Conservation (phyloP, 2,888 invertebrate genomes). For the Eupithecia subumbrata region DNA sequence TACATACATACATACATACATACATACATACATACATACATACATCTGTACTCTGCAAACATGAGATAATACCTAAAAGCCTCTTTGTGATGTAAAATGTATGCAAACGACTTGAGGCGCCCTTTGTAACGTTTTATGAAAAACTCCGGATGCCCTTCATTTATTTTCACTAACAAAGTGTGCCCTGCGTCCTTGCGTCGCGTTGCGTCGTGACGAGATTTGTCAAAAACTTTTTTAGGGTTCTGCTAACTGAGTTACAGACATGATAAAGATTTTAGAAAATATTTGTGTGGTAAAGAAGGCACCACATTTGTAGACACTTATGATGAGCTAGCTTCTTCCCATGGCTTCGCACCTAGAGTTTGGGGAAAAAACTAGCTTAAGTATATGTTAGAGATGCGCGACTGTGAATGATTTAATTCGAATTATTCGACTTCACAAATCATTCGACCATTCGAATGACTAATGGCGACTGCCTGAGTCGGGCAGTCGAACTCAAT, state of each 20-base stretch:
- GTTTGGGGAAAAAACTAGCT: too few species aligned
- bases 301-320: background rate
- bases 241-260: background rate
- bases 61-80: slow-evolving; percentile 52
- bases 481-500: too few species aligned
- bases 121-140: slow-evolving; percentile 45
- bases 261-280: background rate
- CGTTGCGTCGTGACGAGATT: slow-evolving; percentile 3
- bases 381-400: too few species aligned
- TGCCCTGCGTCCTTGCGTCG: background rate
- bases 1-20: background rate
- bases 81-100: slow-evolving; percentile 47
- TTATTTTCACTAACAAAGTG: slow-evolving; percentile 41
- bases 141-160: slow-evolving; percentile 35
- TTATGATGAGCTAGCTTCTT: background rate
- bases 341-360: background rate
- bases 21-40: slow-evolving; percentile 4
- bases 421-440: too few species aligned
- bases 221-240: background rate
- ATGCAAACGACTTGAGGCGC: slow-evolving; percentile 50
- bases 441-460: too few species aligned
- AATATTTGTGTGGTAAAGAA: background rate
- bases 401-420: too few species aligned
- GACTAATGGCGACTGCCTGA: too few species aligned
- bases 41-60: slow-evolving; percentile 43